These are phyloP conservation scores for Staurois parvus DNA, from an alignment of 2,797 vertebrate species.

Conservation along the genomic window DNA sequence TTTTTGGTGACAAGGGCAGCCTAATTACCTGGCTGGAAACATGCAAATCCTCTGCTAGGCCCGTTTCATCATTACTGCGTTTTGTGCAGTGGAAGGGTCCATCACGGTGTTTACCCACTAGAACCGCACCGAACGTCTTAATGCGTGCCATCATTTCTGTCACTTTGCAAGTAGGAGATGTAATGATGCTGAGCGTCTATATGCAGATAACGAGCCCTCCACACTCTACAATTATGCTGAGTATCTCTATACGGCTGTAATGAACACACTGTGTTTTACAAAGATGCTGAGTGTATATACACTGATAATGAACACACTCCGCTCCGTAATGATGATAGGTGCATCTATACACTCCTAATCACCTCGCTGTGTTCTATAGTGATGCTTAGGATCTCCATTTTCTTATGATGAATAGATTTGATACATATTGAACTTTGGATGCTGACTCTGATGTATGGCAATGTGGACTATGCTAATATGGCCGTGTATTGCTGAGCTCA, in stretches of 20 bases:
- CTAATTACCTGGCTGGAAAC: conserved; percentile 44
- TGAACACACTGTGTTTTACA: conserved; percentile 38
- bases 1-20: conserved; percentile 37
- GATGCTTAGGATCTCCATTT: conserved; percentile 3
- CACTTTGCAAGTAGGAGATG: conserved; percentile 33
- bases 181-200: conserved; percentile 56
- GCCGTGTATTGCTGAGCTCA: not conserved
- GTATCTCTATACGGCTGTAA: conserved; percentile 45
- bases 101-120: conserved; percentile 37
- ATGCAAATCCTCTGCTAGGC: conserved; percentile 27
- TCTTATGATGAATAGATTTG: conserved; percentile 20
- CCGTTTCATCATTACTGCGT: conserved; percentile 30
- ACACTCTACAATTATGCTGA: conserved; percentile 52
- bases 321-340: conserved; percentile 49
- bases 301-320: conserved; percentile 42
- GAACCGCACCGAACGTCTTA: conserved; percentile 31
- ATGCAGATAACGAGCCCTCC: conserved; percentile 50
- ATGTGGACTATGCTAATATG: not conserved
- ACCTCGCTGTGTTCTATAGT: conserved; percentile 24
- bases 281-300: conserved; percentile 48
- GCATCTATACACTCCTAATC: conserved; percentile 37
- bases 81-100: conserved; percentile 41
- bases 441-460: conserved; percentile 15
- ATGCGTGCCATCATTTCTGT: conserved; percentile 50
- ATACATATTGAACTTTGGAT: conserved; percentile 1